A percentile compares a stretch with the other conserved stretches of the same genome.
These are phyloP conservation scores for Alca torda DNA, from an alignment of 2,797 vertebrate species.

Conservation along the genomic window DNA sequence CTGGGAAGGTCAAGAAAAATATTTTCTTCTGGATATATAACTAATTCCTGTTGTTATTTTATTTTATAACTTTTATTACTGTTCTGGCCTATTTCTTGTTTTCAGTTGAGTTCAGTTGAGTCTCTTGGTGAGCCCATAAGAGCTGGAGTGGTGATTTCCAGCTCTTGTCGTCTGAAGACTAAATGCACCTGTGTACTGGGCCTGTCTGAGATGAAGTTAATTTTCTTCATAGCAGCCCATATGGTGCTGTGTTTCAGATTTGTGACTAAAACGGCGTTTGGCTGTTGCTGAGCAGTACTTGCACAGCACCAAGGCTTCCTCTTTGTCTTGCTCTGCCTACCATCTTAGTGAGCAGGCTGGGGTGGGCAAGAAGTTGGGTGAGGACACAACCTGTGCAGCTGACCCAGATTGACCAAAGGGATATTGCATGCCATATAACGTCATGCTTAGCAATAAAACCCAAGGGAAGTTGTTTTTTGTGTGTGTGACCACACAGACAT, in stretches of 20 bases:
- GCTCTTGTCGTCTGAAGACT: background rate
- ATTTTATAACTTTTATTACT: background rate
- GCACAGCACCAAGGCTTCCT: background rate
- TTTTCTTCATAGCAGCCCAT: background rate
- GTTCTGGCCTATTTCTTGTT: background rate
- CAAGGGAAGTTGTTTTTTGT: rapidly evolving
- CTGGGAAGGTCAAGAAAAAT: conserved; percentile 17
- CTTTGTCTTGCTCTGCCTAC: background rate
- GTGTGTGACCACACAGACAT: rapidly evolving
- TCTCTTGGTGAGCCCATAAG: background rate
- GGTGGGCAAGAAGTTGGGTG: rapidly evolving
- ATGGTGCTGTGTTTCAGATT: background rate
- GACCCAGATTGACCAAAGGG: background rate
- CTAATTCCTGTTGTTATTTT: background rate
- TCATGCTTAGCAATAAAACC: background rate
- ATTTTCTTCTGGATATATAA: conserved; percentile 15
- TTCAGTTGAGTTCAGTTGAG: background rate
- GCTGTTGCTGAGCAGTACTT: background rate
- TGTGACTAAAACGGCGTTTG: background rate
- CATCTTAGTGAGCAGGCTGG: rapidly evolving
- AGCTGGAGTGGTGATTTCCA: background rate
- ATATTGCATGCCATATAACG: rapidly evolving
- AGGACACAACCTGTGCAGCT: background rate
- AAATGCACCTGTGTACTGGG: background rate
- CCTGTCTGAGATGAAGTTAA: background rate